A percentile compares a stretch with the other conserved stretches of the same genome.
phyloP scores from a whole-genome alignment of 2,888 invertebrate species.

The Listrodromus nycthemerus region DNA sequence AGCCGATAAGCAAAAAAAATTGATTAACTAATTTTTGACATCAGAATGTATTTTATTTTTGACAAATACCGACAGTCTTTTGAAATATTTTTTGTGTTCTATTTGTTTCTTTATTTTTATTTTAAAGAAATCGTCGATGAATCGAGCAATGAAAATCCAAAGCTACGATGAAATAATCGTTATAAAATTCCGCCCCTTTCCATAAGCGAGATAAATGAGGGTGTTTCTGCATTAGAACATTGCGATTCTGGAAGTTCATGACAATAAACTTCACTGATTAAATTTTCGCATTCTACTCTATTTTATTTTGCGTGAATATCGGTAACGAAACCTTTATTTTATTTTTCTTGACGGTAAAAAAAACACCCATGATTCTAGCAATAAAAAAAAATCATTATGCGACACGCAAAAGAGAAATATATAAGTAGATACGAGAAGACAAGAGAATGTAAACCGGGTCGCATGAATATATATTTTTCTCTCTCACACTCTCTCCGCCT shows the following conservation, averaged over 20 bases:
- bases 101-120: too few species aligned
- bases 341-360: neutral
- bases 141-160: slow-evolving; percentile 11
- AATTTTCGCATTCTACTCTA: neutral
- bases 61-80: neutral
- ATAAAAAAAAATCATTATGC: neutral
- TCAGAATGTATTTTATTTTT: neutral
- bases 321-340: neutral
- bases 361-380: neutral
- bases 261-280: neutral
- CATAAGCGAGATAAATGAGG: slow-evolving; percentile 27
- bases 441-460: slow-evolving; percentile 57
- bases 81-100: too few species aligned
- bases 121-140: too few species aligned
- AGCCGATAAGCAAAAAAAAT: neutral
- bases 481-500: slow-evolving; percentile 6
- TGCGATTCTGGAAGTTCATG: too few species aligned
- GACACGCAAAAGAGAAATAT: neutral
- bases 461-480: slow-evolving; percentile 47
- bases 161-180: slow-evolving; percentile 46
- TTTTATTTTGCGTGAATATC: neutral
- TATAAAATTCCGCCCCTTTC: neutral
- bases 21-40: neutral
- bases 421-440: neutral
- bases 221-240: neutral